Evolutionary conservation across 2,888 invertebrate genomes (phyloP), one percentile per base, ranked within the genome.

Genomic region (Sphinx pinastri): DNA sequence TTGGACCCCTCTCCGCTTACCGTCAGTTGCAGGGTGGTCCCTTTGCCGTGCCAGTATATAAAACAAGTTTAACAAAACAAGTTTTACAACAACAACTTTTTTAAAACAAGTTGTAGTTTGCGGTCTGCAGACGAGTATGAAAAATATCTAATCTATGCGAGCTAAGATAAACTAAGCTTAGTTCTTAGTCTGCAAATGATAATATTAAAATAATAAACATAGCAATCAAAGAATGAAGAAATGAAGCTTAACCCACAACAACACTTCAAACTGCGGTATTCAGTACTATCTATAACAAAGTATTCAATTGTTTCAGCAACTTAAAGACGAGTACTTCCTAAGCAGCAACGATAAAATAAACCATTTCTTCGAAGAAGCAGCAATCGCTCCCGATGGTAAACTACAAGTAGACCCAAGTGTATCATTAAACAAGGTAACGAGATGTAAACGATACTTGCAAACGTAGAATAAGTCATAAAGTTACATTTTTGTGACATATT

Each of bases 261-360:
- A 25, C 12, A 55, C 16, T 31, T 25, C 3, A 11, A 10, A 25
- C 25, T 25, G 25, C 25, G 25, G 25, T 25, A 25, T 2, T 25
- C 45, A 10, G n/a, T 0, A 55, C 1, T 38, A 11, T 60, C 16
- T 16, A 54, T 60, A 58, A 58, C 31, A 25, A 58, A 58, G 31
- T 38, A 31, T 58, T 31, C 58, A 58, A 19, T 86, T 58, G 89
- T 90, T 85, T 8, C 86, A 94, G 94, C 89, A 89, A 74, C 69
- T 84, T 68, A 95, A 95, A 81, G 97, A 98, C 77, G 92, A 91
- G 12, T 99, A 99, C 88, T 99, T 99, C 85, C 81, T 99, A 75
- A 97, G 98, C 68, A 99, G 99, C 81, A 97, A 97, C 38, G 98
- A 99, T 84, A 99, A 98, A 89, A 97, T 99, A 58, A 95, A 98